Evolutionary conservation across 2,888 invertebrate genomes (phyloP), one percentile per base, ranked within the genome.

Genomic region (Orgyia antiqua): DNA sequence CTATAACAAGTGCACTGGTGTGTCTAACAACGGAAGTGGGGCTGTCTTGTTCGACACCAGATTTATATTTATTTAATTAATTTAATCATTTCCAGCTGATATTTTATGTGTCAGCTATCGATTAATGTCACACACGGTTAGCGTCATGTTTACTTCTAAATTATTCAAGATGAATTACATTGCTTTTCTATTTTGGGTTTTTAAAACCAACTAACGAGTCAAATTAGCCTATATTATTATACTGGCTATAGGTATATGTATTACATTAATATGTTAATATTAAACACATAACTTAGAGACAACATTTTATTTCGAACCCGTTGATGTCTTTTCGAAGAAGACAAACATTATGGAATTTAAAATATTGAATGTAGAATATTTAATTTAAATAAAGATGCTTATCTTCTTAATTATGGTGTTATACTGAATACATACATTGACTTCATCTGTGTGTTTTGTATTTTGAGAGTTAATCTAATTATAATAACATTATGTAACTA

Each of bases 1-100:
- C 28, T 52, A 58, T 56, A 47, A 39, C 64, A 68, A 68, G 65
- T 68, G 67, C 57, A 40, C 33, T 57, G 35, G 69, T 71, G 71
- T 69, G 75, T 19, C 58, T 45, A 28, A 44, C 43, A 50, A 42
- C 61, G 67, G 66, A 68, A 66, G 62, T 62, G 63, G 52, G 63
- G 61, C 45, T 64, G 55, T 61, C 60, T 56, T 45, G 51, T 51
- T 46, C 41, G 44, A 51, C 54, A 58, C 51, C 44, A 53, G 55
- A 62, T 61, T 54, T 58, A 54, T 58, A 58, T 52, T 46, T 51
- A 49, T 55, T 51, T 52, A 48, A 56, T 56, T 44, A 44, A 44
- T 50, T 39, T 24, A 30, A 29, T 30, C 33, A 40, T 36, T 55
- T n/a, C 34, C 32, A 35, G 52, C 32, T 36, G 39, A 30, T 48